These are phyloP conservation scores for Ploceus nigricollis DNA, from an alignment of 2,113 vertebrate genomes.

Conservation along the genomic window DNA sequence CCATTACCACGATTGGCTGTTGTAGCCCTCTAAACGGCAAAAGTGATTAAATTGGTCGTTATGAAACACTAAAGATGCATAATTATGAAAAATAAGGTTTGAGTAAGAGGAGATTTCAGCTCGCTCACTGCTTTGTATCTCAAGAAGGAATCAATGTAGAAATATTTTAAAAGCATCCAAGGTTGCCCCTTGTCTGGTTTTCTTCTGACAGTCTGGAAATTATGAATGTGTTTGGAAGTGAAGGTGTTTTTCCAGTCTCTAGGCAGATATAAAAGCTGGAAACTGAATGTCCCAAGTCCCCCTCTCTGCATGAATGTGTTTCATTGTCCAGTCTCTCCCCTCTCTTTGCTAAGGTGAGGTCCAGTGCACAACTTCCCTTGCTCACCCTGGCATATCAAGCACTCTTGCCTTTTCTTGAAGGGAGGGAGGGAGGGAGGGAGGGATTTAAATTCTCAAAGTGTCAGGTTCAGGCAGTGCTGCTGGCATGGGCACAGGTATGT, in stretches of 20 bases:
- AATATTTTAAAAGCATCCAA: slow-evolving; percentile 57
- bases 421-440: neutral
- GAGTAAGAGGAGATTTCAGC: slow-evolving; percentile 69
- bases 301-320: neutral
- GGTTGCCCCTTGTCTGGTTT: slow-evolving; percentile 18
- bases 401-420: neutral
- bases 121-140: slow-evolving; percentile 68
- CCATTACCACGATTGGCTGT: slow-evolving; percentile 81
- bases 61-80: slow-evolving; percentile 77
- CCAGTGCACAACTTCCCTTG: neutral
- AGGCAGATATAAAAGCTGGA: neutral
- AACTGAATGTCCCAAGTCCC: neutral
- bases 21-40: slow-evolving; percentile 76
- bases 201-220: neutral
- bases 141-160: slow-evolving; percentile 65
- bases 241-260: neutral
- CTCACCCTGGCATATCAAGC: neutral
- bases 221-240: neutral
- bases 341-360: neutral
- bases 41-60: slow-evolving; percentile 81
- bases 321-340: neutral
- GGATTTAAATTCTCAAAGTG: neutral
- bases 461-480: neutral
- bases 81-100: slow-evolving; percentile 80
- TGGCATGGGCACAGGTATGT: neutral